Evolutionary conservation across 2,888 invertebrate species (phyloP), one percentile per base, ranked within the genome.

Genomic region (Colostygia pectinataria): DNA sequence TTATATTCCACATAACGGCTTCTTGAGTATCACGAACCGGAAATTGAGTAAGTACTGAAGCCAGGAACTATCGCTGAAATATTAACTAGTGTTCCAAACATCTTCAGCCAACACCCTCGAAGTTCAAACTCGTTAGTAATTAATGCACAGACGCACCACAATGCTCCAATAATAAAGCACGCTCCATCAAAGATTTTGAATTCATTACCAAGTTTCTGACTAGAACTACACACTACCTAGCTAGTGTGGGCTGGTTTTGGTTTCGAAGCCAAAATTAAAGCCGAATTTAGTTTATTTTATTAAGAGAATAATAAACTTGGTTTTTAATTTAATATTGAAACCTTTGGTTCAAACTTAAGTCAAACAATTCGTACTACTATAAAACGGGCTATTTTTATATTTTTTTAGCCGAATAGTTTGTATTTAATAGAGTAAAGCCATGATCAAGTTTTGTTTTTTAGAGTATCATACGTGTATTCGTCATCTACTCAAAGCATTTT

Each of bases 141-240:
- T 71, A 69, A 63, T 61, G 49, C 52, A 43, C 46, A 60, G 59
- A 58, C 51, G 59, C 55, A 58, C 64, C 68, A 60, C 65, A 71
- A 66, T 68, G 66, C 64, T 59, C 59, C 59, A 60, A 66, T 74
- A 77, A 77, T 79, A 80, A 74, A 79, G 74, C 71, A 66, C 71
- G 73, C 74, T 73, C 65, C 68, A 74, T 71, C 68, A 73, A 72
- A 80, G 77, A 79, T 83, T 77, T 69, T 77, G 84, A 82, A 85
- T 88, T 86, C 77, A 82, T 85, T 83, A 82, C 68, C 62, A 77
- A 85, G 83, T 84, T 82, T 73, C 67, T 55, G 63, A 73, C 74
- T 80, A 75, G 79, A 78, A 82, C n/a, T n/a, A n/a, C n/a, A n/a
- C n/a, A n/a, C n/a, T n/a, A n/a, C 36, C 67, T 59, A 23, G 41